Conservation (phyloP, 2,113 vertebrate genomes). For the Apeltes quadracus region DNA sequence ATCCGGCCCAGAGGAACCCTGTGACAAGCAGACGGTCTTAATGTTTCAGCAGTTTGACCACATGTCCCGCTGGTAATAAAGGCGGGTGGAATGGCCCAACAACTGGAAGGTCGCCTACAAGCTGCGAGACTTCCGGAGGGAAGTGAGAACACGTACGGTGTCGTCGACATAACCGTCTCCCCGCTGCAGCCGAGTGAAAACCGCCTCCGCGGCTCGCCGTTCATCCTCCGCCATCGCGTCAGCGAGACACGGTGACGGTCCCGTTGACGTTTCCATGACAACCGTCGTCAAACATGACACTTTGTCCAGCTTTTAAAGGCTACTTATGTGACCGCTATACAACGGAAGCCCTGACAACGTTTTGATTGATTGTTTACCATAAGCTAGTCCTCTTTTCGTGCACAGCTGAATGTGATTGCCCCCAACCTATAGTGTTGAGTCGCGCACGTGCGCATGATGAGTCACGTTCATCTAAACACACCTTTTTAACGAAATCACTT, state of each 20-base stretch:
- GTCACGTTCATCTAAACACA: not conserved
- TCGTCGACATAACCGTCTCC: slow-evolving; percentile 54
- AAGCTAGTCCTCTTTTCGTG: not conserved
- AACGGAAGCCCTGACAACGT: no score
- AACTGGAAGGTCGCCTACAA: not conserved
- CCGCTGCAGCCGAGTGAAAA: slow-evolving; percentile 36
- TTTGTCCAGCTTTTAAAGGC: not conserved
- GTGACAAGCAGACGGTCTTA: no score
- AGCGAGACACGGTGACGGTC: not conserved
- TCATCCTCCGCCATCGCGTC: slow-evolving; percentile 58
- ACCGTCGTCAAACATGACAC: not conserved
- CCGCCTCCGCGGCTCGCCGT: not conserved
- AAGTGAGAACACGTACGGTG: slow-evolving; percentile 58
- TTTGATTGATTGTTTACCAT: not conserved
- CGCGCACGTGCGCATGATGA: slow-evolving; percentile 29
- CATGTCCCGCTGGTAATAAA: no score
- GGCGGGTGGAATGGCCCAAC: no score
- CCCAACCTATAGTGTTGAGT: slow-evolving; percentile 15
- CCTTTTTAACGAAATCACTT: not conserved
- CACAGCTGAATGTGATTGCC: slow-evolving; percentile 31
- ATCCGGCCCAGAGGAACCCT: slow-evolving; percentile 73
- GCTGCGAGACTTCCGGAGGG: not conserved
- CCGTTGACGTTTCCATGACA: slow-evolving; percentile 37
- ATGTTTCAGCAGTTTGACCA: no score
- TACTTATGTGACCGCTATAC: not conserved